Evolutionary conservation across 2,888 invertebrate species (phyloP).

Genomic region (Andrena haemorrhoa): DNA sequence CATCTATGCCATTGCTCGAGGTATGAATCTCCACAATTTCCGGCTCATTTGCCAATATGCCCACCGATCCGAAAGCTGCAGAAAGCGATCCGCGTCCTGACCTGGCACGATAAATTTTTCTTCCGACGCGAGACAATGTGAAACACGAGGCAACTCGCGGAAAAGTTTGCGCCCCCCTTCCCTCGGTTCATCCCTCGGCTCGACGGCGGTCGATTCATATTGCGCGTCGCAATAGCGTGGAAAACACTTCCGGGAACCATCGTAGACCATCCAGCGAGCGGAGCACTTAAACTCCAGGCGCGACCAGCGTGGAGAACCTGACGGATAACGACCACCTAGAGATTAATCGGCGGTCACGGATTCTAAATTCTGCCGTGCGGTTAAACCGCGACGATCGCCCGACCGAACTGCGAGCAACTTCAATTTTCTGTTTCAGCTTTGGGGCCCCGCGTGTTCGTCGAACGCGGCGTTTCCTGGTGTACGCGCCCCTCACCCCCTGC

Average conservation of each 20-base stretch:
- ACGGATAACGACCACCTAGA: slow-evolving; percentile 78
- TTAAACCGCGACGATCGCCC: slow-evolving; percentile 68
- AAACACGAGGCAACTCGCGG: slow-evolving; percentile 16
- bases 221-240: slow-evolving; percentile 68
- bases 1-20: too few relatives aligned
- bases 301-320: slow-evolving; percentile 75
- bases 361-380: slow-evolving; percentile 78
- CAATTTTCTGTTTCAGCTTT: slow-evolving; percentile 38
- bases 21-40: too few relatives aligned
- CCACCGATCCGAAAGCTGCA: too few relatives aligned
- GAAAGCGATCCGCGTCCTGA: background rate
- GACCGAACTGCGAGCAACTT: slow-evolving; percentile 56
- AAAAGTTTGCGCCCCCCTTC: slow-evolving; percentile 10
- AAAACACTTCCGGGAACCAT: slow-evolving; percentile 72
- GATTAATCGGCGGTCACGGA: slow-evolving; percentile 79
- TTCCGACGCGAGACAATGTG: background rate
- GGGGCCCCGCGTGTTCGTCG: slow-evolving; percentile 9
- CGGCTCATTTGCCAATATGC: too few relatives aligned
- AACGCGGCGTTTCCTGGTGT: background rate
- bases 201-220: slow-evolving; percentile 64
- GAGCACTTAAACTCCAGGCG: slow-evolving; percentile 74
- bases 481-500: background rate
- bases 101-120: slow-evolving; percentile 23
- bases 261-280: slow-evolving; percentile 67
- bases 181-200: slow-evolving; percentile 26